Evolutionary conservation across 2,113 vertebrate species (phyloP).

Genomic region (Carassius carassius): DNA sequence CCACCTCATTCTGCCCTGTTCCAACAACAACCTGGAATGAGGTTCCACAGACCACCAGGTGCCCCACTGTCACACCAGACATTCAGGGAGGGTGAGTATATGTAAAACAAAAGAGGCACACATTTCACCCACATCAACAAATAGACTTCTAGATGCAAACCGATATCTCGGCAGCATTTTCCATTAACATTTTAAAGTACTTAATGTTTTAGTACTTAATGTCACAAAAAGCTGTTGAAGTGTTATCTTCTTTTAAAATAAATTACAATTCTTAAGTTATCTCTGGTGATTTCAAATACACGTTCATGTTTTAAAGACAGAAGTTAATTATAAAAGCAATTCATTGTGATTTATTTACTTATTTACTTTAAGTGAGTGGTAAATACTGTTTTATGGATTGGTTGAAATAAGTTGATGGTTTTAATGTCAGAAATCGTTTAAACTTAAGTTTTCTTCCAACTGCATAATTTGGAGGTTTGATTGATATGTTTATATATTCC

Average conservation of each 20-base stretch:
- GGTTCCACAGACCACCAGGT: conserved; percentile 69
- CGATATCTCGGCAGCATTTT: no score
- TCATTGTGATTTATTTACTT: not conserved
- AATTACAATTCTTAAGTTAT: not conserved
- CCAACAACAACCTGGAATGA: conserved; percentile 66
- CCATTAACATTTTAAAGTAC: not conserved
- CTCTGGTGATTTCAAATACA: not conserved
- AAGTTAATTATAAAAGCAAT: not conserved
- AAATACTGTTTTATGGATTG: not conserved
- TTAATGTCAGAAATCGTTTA: no score
- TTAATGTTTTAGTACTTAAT: not conserved
- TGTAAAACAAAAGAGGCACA: not conserved
- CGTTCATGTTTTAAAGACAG: not conserved
- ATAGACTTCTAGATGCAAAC: not conserved
- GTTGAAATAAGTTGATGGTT: no score
- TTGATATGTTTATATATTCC: not conserved
- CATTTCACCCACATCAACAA: conserved; percentile 1
- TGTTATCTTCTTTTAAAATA: not conserved
- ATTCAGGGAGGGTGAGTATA: not conserved
- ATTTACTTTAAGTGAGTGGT: not conserved
- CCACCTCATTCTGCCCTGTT: conserved; percentile 62
- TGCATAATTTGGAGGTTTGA: not conserved
- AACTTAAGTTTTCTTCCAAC: not conserved
- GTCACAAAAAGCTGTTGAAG: not conserved
- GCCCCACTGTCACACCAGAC: not conserved